Evolutionary conservation across 2,888 invertebrate genomes (phyloP).

Genomic region (Nomada hirtipes): DNA sequence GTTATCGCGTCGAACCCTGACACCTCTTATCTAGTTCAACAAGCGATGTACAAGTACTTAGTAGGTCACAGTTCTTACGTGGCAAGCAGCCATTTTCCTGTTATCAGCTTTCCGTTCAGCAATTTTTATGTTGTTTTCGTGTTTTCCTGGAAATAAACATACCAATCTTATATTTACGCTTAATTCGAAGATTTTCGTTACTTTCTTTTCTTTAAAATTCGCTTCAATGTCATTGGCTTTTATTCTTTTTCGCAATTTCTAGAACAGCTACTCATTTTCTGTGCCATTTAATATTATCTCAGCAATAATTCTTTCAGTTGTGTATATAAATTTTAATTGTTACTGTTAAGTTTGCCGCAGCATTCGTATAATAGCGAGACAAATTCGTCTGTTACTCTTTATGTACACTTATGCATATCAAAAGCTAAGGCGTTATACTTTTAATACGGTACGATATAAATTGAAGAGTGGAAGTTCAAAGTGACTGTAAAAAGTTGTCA

Average conservation of each 20-base stretch:
- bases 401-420: not conserved
- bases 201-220: not conserved
- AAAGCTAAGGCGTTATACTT: no score
- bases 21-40: slow-evolving; percentile 59
- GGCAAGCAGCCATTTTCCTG: slow-evolving; percentile 11
- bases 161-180: not conserved
- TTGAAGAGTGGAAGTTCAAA: slow-evolving; percentile 54
- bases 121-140: not conserved
- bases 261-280: not conserved
- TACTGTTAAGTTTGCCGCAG: not conserved
- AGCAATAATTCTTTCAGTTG: no score
- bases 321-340: not conserved
- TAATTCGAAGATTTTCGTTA: no score
- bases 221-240: not conserved
- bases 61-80: slow-evolving; percentile 46
- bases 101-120: not conserved
- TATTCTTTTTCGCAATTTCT: not conserved
- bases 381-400: not conserved
- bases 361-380: not conserved
- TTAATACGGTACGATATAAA: slow-evolving; percentile 8
- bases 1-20: slow-evolving; percentile 67
- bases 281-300: not conserved
- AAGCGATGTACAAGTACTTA: slow-evolving; percentile 26
- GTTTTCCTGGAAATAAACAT: not conserved
- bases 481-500: not conserved